phyloP scores from a whole-genome alignment of 2,113 vertebrate species.

The Alexandromys fortis region DNA sequence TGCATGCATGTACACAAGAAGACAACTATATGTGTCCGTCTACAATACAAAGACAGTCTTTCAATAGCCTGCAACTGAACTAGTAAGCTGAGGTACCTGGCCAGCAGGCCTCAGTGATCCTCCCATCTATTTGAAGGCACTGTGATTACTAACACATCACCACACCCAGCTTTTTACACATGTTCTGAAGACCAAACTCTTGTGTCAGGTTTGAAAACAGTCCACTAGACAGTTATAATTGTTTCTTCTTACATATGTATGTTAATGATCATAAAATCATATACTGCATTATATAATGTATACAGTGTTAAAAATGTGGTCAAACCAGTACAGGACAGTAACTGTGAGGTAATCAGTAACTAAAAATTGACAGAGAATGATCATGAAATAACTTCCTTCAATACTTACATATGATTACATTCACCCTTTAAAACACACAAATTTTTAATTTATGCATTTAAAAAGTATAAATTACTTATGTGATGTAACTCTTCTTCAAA shows the following conservation, averaged over 20 bases:
- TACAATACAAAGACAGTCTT: background rate
- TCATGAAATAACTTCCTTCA: background rate
- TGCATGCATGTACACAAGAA: too few species aligned
- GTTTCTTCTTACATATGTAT: background rate
- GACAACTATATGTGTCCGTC: background rate
- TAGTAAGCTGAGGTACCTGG: too few species aligned
- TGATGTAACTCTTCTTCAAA: background rate
- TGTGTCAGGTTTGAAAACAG: background rate
- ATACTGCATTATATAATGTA: background rate
- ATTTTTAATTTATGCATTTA: background rate
- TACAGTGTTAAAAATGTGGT: background rate
- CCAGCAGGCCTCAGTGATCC: too few species aligned
- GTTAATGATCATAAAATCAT: background rate
- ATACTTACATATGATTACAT: background rate
- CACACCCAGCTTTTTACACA: background rate
- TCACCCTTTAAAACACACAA: too few species aligned
- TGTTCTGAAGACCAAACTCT: background rate
- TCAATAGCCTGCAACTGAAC: background rate
- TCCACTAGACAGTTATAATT: too few species aligned
- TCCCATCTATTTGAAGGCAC: background rate
- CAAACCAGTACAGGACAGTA: background rate
- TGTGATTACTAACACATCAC: background rate
- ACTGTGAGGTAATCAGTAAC: too few species aligned
- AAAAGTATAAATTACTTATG: background rate
- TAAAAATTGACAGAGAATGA: rapidly evolving